Evolutionary conservation across 35 echinoderm and acorn worm genomes (phyloP), one percentile per base, ranked within the genome.

Genomic region (Heliocidaris tuberculata): DNA sequence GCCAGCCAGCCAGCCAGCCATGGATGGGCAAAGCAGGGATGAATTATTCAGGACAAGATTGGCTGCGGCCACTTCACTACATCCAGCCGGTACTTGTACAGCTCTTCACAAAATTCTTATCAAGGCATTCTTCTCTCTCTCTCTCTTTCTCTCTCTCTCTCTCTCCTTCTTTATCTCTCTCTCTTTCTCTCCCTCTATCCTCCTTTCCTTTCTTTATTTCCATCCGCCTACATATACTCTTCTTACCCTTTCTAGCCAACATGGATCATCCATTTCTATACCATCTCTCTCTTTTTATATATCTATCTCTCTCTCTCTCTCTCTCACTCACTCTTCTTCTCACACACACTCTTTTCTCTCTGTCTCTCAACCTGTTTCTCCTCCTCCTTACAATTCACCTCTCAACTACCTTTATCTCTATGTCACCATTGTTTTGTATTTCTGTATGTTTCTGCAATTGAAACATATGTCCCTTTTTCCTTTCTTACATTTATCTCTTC

Each of bases 21-120:
- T n/a, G 65, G 65, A 3, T 78, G 65, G 27, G 65, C 65, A 27
- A n/a, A 7, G 65, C 65, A 27, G 87, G 12, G 32, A 89, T 89
- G 87, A 89, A 89, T 89, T 89, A 89, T 89, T 89, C 87, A 89
- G 29, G 29, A 32, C 32, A 32, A 89, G 87, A 89, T 89, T 89
- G 87, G 87, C 87, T 89, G 87, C 31, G 87, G 47, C 87, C 87
- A 89, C 87, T 89, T 89, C 87, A 89, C 31, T 17, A 13, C 87
- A 32, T 89, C 47, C 87, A 48, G 31, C 32, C 47, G 47, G 12
- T 89, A 89, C 87, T 89, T 89, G 87, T 89, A 48, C 31, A 47
- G 87, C 87, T 89, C 87, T 89, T 48, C 87, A 89, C 12, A 42
- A 42, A 89, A 47, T 89, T 89, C 87, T 89, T 31, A 89, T 89